Evolutionary conservation across 2,113 vertebrate species (phyloP).

Genomic region (Falco punctatus): DNA sequence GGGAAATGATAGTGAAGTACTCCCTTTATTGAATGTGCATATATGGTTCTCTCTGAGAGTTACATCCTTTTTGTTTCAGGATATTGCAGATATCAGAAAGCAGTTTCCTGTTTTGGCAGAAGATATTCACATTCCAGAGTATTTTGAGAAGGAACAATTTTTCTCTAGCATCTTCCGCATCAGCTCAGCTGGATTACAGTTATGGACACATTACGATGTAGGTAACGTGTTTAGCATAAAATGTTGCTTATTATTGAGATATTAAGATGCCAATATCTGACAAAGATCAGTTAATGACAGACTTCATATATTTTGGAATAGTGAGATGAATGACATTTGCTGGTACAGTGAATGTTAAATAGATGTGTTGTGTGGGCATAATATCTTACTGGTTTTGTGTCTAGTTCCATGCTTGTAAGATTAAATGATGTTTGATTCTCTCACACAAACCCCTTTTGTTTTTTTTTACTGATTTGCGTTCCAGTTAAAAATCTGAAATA

Average conservation of each 20-base stretch:
- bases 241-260: neutral
- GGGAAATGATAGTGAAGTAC: neutral
- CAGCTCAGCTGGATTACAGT: conserved; percentile 91
- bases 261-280: neutral
- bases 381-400: neutral
- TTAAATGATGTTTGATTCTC: neutral
- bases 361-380: neutral
- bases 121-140: conserved; percentile 87
- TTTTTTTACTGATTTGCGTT: neutral
- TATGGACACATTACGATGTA: conserved; percentile 99
- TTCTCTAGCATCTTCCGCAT: conserved; percentile 97
- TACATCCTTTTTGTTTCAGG: conserved; percentile 72
- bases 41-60: neutral
- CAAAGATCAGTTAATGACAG: neutral
- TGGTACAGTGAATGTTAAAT: neutral
- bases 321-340: neutral
- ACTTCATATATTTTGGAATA: neutral
- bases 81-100: conserved; percentile 90
- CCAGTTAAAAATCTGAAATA: neutral
- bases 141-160: conserved; percentile 89
- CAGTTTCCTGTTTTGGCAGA: conserved; percentile 89
- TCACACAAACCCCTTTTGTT: too few relatives aligned
- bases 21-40: neutral
- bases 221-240: neutral
- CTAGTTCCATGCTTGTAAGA: neutral